Evolutionary conservation across 2,113 vertebrate genomes (phyloP).

Genomic region (Pseudorhombus dupliciocellatus): DNA sequence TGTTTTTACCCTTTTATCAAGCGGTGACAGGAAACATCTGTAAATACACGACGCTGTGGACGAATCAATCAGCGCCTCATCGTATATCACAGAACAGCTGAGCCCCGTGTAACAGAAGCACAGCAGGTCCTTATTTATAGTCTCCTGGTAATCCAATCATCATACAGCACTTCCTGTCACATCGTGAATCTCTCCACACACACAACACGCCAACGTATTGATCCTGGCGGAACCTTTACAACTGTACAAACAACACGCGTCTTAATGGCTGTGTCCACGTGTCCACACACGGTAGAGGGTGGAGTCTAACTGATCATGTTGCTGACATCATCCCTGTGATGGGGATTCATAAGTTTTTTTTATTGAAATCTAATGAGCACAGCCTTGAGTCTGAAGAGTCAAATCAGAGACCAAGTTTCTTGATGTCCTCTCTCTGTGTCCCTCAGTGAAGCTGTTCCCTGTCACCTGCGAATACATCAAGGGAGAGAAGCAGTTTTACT

Average conservation of each 20-base stretch:
- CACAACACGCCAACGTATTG: neutral
- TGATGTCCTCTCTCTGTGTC: too few relatives aligned
- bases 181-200: neutral
- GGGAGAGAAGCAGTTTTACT: slow-evolving; percentile 97
- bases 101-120: neutral
- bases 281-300: too few relatives aligned
- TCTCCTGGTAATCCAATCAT: slow-evolving; percentile 45
- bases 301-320: too few relatives aligned
- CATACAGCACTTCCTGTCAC: slow-evolving; percentile 39
- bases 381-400: too few relatives aligned
- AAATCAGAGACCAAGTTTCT: too few relatives aligned
- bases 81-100: slow-evolving; percentile 35
- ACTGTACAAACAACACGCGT: too few relatives aligned
- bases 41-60: neutral
- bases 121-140: slow-evolving; percentile 48
- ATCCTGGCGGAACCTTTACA: too few relatives aligned
- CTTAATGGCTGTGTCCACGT: too few relatives aligned
- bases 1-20: too few relatives aligned
- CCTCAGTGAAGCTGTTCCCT: slow-evolving; percentile 93
- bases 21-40: neutral
- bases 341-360: too few relatives aligned
- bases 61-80: neutral
- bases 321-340: too few relatives aligned
- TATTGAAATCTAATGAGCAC: too few relatives aligned
- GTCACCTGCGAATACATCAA: slow-evolving; percentile 95